phyloP scores from a whole-genome alignment of 2,113 vertebrate species.

The Bos taurus region ARS-UCD2.0 NC_037333.1:63430501-63431000 shows the following conservation, averaged over 20 bases:
- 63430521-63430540: neutral
- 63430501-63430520: neutral
- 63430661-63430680: neutral
- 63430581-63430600: neutral
- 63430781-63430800: neutral
- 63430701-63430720: neutral
- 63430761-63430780: neutral
- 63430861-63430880: too few species aligned
- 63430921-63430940: too few species aligned
- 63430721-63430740: neutral
- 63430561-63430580: neutral
- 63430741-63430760: neutral
- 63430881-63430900: too few species aligned
- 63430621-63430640: neutral
- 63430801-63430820: neutral
- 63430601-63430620: neutral
- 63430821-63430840: neutral
- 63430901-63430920: too few species aligned
- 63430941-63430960: too few species aligned
- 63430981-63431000: neutral
- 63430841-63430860: too few species aligned
- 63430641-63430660: neutral
- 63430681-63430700: neutral
- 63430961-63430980: neutral
- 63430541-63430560: neutral